These are phyloP conservation scores for Pterocles gutturalis DNA, from an alignment of 2,113 vertebrate genomes.

Conservation along the genomic window DNA sequence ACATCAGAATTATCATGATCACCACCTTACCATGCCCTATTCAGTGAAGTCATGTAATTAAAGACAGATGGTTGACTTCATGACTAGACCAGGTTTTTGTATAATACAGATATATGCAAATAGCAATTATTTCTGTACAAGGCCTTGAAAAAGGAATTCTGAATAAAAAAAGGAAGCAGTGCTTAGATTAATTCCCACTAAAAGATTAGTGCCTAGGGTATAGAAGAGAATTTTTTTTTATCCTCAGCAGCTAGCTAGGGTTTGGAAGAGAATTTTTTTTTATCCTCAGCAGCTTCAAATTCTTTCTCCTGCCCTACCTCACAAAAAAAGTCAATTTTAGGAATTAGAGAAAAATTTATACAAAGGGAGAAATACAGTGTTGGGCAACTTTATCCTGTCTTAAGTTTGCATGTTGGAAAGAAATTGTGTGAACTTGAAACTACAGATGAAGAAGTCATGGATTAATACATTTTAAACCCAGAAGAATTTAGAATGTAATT, in stretches of 20 bases:
- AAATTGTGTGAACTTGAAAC: not conserved
- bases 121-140: not conserved
- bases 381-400: not conserved
- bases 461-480: not conserved
- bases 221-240: not conserved
- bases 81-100: not conserved
- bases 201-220: not conserved
- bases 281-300: not conserved
- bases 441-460: not conserved
- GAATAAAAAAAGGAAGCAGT: not conserved
- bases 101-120: not conserved
- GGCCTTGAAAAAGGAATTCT: not conserved
- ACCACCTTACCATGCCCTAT: not conserved
- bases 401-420: not conserved
- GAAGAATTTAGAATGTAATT: not conserved
- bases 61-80: not conserved
- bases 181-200: not conserved
- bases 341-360: not conserved
- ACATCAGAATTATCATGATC: not conserved
- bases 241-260: not conserved
- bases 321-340: not conserved
- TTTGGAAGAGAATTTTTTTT: not conserved
- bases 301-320: not conserved
- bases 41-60: not conserved
- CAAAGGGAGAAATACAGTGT: not conserved